Evolutionary conservation across 2,888 invertebrate genomes (phyloP), one percentile per base, ranked within the genome.

Genomic region (Chaetogeoica ovagalla): DNA sequence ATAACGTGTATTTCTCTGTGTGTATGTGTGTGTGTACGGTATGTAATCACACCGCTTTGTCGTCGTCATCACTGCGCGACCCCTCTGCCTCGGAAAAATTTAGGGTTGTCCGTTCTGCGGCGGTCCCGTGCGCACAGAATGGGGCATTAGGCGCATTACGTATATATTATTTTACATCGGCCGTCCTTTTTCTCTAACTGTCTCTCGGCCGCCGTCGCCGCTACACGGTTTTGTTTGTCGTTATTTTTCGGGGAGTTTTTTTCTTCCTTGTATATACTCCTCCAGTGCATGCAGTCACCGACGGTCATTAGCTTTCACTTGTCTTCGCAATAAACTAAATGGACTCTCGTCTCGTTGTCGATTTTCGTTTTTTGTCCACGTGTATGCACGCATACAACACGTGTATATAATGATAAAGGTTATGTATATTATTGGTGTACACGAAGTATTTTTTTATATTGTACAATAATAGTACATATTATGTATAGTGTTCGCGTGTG

Each of bases 281-380:
- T n/a, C 17, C 48, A 30, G 30, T 30, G 30, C 30, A 30, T n/a
- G n/a, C 17, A 30, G 30, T 30, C 17, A 8, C 15, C n/a, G 37
- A 15, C 19, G 39, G 55, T 75, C 74, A 75, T 75, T 75, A 75
- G 74, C 65, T 75, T 65, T 66, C 74, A 39, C 74, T 75, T 75
- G 74, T 75, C 52, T 63, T 52, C 19, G 39, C 55, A 75, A 75
- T 75, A 75, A 66, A 57, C 65, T 23, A 65, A 75, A 75, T 66
- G 74, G 74, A 66, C 65, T 65, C 52, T 37, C n/a, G 48, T 63
- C 55, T 30, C 30, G 30, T 30, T 1, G 52, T 62, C 23, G 30
- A 21, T 39, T 21, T 59, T 19, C 5, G 30, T 30, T 30, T 60
- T 30, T 55, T 23, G 60, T 23, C n/a, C 30, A 30, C 30, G 30